Base-by-base conservation (phyloP, 1,140 invertebrate species). In the Acyrthosiphon pisum region DNA sequence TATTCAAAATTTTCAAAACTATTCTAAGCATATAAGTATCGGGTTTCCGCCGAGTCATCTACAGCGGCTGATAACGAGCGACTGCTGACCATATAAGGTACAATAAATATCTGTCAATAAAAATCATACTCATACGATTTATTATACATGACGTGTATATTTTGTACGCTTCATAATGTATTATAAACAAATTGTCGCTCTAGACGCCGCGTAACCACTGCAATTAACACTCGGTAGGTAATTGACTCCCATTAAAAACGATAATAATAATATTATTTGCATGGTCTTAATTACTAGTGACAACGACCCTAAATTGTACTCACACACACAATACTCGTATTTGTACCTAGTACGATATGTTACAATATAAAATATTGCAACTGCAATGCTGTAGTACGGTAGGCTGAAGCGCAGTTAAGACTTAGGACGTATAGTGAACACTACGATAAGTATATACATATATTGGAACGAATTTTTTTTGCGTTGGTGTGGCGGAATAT, bases 241-340 rank as follows among this genome's bases (percentile, higher is more conserved):
- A 90, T 90, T 90, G 53, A 90, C 89, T 90, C 37, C 53, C 50
- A 90, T 90, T 90, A 90, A 90, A 90, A 90, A 60, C n/a, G 53
- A 90, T 90, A 37, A 60, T 50, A 41, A 41, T 41, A 41, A 41
- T 41, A 41, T 41, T 41, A 18, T 76, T 30, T 76, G 30, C 60
- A n/a, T 76, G 60, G 18, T 30, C 60, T 23, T 44, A 26, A 22
- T 44, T 37, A 8, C 6, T n/a, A n/a, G 8, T 41, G n/a, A 37
- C 46, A 37, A 56, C 48, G 53, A 90, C 50, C 53, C 60, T 50
- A 68, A 41, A 90, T 44, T 6, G 37, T n/a, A 68, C 60, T n/a
- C 30, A 53, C 60, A 53, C 53, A 41, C 41, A 4, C 41, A 4
- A 0, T 41, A 41, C 3, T 41, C 41, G 41, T 41, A n/a, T 68